These are phyloP conservation scores for Craterocephalus amniculus DNA, from an alignment of 2,797 vertebrate species.

Conservation along the genomic window DNA sequence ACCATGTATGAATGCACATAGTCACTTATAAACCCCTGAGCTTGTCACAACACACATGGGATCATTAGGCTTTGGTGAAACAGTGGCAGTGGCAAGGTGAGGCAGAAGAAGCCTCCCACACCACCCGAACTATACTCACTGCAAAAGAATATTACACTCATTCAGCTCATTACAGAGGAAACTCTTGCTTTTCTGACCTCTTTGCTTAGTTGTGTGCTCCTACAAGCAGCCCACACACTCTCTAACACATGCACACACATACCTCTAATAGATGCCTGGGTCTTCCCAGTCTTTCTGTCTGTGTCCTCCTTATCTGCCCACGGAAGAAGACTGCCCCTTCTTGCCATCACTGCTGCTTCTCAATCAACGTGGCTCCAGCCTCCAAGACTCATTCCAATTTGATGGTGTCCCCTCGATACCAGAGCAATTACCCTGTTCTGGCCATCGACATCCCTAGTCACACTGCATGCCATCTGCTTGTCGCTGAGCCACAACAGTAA, in stretches of 20 bases:
- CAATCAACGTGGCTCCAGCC: constrained; percentile 70
- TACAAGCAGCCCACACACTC: constrained; percentile 39
- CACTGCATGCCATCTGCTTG: constrained; percentile 43
- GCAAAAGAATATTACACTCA: constrained; percentile 56
- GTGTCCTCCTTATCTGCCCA: constrained; percentile 69
- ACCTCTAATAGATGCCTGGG: constrained; percentile 56
- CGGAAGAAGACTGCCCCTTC: constrained; percentile 58
- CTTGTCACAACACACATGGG: constrained; percentile 49
- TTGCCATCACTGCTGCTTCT: constrained; percentile 58
- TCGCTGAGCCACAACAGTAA: constrained; percentile 51
- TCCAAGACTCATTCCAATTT: constrained; percentile 77
- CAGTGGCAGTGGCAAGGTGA: constrained; percentile 63
- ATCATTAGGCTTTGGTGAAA: constrained; percentile 73
- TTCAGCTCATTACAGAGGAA: constrained; percentile 70
- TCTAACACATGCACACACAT: constrained; percentile 13
- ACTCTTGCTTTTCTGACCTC: constrained; percentile 40
- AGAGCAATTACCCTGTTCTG: constrained; percentile 76
- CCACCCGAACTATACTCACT: constrained; percentile 49
- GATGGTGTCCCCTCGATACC: constrained; percentile 65
- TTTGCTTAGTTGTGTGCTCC: constrained; percentile 45
- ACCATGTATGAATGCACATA: constrained; percentile 42
- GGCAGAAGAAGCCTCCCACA: constrained; percentile 58
- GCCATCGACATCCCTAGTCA: constrained; percentile 67
- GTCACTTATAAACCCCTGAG: constrained; percentile 58
- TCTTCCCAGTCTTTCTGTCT: constrained; percentile 59